Conservation (phyloP, 2,888 invertebrate species). For the Beris chalybata region DNA sequence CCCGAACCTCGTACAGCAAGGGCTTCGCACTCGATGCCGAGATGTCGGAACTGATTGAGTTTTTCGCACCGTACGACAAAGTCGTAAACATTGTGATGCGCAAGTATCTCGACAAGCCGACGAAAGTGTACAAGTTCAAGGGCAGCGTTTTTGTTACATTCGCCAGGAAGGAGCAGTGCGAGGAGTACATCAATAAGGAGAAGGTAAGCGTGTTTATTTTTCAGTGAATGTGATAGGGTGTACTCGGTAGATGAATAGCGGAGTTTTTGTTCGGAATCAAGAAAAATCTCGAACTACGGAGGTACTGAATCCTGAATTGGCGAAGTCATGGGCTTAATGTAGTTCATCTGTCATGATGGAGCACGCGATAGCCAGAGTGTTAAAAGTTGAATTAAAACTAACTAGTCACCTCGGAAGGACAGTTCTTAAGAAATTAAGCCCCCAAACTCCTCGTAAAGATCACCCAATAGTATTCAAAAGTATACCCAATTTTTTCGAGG, state of each 20-base stretch:
- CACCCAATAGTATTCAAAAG: too few species aligned
- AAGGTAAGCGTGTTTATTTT: slow-evolving; percentile 48
- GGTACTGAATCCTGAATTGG: too few species aligned
- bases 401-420: too few species aligned
- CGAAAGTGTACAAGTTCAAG: slow-evolving; percentile 73
- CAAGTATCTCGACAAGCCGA: slow-evolving; percentile 63
- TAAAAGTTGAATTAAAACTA: too few species aligned
- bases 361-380: too few species aligned
- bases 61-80: slow-evolving; percentile 69
- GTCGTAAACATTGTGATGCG: slow-evolving; percentile 70
- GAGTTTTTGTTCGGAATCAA: background rate
- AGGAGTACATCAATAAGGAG: slow-evolving; percentile 73
- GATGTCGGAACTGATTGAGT: slow-evolving; percentile 73
- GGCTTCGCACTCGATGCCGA: slow-evolving; percentile 73
- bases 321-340: too few species aligned
- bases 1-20: slow-evolving; percentile 84
- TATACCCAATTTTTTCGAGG: too few species aligned
- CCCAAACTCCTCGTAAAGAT: too few species aligned
- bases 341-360: too few species aligned
- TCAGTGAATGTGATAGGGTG: background rate
- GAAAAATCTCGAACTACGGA: background rate
- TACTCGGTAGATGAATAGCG: too few species aligned
- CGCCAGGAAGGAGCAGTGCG: slow-evolving; percentile 75
- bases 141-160: slow-evolving; percentile 93
- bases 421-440: too few species aligned